Conservation (phyloP, 2,888 invertebrate genomes). For the Aporophyla nigra region DNA sequence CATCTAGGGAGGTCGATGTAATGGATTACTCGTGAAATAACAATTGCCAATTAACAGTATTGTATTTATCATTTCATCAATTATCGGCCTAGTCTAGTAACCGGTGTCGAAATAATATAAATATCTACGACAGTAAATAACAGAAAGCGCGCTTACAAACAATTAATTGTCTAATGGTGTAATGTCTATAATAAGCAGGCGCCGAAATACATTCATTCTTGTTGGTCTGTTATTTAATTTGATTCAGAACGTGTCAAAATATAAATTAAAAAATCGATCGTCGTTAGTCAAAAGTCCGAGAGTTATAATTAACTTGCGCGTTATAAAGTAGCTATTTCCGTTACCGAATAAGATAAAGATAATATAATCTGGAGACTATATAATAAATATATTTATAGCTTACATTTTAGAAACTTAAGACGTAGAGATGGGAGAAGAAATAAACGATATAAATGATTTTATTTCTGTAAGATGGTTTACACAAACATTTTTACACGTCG, state of each 20-base stretch:
- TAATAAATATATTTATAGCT: constrained; percentile 31
- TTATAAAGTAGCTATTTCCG: constrained; percentile 69
- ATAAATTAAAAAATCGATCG: constrained; percentile 72
- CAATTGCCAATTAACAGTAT: constrained; percentile 29
- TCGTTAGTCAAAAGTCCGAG: constrained; percentile 68
- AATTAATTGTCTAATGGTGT: constrained; percentile 57
- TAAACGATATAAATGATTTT: no score
- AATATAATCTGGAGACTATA: constrained; percentile 52
- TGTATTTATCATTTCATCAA: constrained; percentile 33
- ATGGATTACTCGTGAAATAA: constrained; percentile 17
- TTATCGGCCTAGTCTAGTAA: constrained; percentile 23
- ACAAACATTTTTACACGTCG: no score
- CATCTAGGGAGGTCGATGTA: constrained; percentile 2
- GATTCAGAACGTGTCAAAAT: constrained; percentile 70
- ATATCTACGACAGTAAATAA: constrained; percentile 40
- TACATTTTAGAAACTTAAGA: neutral
- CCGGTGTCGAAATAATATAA: constrained; percentile 43
- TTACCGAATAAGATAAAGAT: constrained; percentile 56
- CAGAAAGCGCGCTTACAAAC: constrained; percentile 30
- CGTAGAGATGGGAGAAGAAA: neutral
- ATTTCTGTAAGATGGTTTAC: no score
- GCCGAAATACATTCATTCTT: constrained; percentile 58
- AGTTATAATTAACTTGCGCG: constrained; percentile 75
- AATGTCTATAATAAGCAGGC: constrained; percentile 63
- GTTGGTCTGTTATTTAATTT: constrained; percentile 60